Base-by-base conservation (phyloP, 2,888 invertebrate genomes). In the Tipula unca region DNA sequence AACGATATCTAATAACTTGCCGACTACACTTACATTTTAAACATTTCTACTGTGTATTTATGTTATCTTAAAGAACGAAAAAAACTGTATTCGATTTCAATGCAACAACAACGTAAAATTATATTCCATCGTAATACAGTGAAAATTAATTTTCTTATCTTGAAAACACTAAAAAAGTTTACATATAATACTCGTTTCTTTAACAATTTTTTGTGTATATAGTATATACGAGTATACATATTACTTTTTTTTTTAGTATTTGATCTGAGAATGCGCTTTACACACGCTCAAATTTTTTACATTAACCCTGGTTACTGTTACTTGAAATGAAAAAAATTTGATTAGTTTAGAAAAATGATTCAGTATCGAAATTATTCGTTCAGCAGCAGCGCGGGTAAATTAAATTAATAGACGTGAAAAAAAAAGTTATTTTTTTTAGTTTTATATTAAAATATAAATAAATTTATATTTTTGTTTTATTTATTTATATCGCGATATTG, bases 241-340 rank as follows among this genome's bases (percentile, higher is more conserved):
- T 17, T 48, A 4, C 6, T 48, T 20, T 48, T 69, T 69, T 25
- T 69, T 69, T 25, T 48, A 17, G 48, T 69, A 25, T 69, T 25
- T 69, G 69, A 69, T 69, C 69, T 69, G 69, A 69, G 69, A 69
- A 25, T 69, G 69, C 69, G 69, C 69, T 69, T 69, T 69, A 69
- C 17, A 13, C 8, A 69, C 69, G 25, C 69, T 69, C 69, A 48
- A 69, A 69, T 25, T 69, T 69, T 69, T 69, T 69, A 69, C 20
- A 69, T 69, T 69, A 69, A 69, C 69, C 69, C 69, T 69, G 25
- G 69, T 69, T 69, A 69, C 69, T 69, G 25, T 69, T 69, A 69
- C 69, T 69, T 25, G 25, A 20, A 69, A 25, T 25, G 69, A 25
- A 25, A 69, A 25, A 25, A 69, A 25, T 69, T 69, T 69, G 69